Evolutionary conservation across 2,113 vertebrate species (phyloP), one percentile per base, ranked within the genome.

Genomic region (Tenrec ecaudatus): DNA sequence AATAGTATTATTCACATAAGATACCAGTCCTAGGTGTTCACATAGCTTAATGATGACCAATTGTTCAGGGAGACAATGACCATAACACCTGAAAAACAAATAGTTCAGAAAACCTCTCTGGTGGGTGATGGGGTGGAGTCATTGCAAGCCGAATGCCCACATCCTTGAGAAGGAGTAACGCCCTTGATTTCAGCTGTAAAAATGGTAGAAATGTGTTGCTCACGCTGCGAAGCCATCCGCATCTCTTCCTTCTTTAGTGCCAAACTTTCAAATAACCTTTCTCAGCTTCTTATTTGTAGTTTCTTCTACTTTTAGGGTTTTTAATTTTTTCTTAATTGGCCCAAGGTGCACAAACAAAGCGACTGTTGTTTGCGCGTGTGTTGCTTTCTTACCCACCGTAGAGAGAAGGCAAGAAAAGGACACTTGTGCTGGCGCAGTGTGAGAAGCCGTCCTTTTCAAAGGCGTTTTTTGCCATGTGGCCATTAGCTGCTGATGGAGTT

Each of bases 401-500:
- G 89, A 95, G 82, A 60, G 33, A 86, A 91, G 92, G 73, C 94
- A 96, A 95, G 43, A 88, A 1, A 66, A 88, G 87, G 91, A 58
- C 27, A 78, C 80, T 75, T 96, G 69, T 15, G n/a, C 81, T 17
- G 69, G 66, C 36, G 83, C 68, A 93, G 66, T 79, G 93, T 93
- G 94, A 97, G 96, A 96, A 91, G 38, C 62, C 92, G 86, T 96
- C 87, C 78, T 97, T 90, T 96, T 0, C 1, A 93, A 73, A 90
- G 96, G 93, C 38, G 90, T 95, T 96, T 53, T 97, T 91, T 95
- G 94, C 91, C 88, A 47, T 17, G 69, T 69, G 95, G 91, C 96
- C 96, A 96, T 22, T 71, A 97, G 88, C 79, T 95, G 92, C 95
- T 95, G 94, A 95, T 97, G 96, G 95, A 98, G 97, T 96, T 98